Percentiles rank a stretch among this genome's conserved stretches.
These are phyloP conservation scores for Agriopis marginaria DNA, from an alignment of 2,888 invertebrate species.

Conservation along the genomic window DNA sequence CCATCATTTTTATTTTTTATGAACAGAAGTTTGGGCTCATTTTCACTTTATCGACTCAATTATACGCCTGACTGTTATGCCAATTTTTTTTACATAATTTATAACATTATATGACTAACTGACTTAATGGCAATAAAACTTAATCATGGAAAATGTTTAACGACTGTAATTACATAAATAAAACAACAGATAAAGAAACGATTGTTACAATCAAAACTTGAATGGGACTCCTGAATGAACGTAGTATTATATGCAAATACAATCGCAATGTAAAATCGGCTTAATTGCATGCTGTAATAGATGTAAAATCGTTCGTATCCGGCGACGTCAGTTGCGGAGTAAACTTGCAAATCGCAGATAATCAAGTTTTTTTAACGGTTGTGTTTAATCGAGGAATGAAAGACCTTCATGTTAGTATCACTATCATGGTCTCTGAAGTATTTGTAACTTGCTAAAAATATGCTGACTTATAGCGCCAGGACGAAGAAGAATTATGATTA, in stretches of 20 bases:
- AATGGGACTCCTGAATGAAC: constrained; percentile 68
- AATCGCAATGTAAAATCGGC: constrained; percentile 71
- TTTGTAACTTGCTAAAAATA: constrained; percentile 3
- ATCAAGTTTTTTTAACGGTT: constrained; percentile 39
- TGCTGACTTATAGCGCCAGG: background rate
- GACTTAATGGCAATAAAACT: constrained; percentile 8
- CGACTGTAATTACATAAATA: constrained; percentile 21
- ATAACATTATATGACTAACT: constrained; percentile 15
- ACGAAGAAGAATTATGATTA: background rate
- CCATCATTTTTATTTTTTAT: background rate
- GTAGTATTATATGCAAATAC: constrained; percentile 77
- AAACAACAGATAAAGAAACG: constrained; percentile 38
- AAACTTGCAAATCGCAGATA: constrained; percentile 46
- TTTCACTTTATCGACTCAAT: constrained; percentile 11
- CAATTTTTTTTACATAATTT: constrained; percentile 6
- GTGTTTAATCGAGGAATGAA: constrained; percentile 39
- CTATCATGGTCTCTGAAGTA: constrained; percentile 2
- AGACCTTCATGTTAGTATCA: constrained; percentile 33
- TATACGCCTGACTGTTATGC: background rate
- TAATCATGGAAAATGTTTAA: constrained; percentile 23
- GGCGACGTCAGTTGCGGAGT: constrained; percentile 43
- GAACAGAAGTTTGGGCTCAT: background rate
- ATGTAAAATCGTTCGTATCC: constrained; percentile 74
- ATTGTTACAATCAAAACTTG: constrained; percentile 41
- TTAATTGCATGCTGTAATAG: constrained; percentile 72